Evolutionary conservation across 1,140 invertebrate genomes (phyloP).

Genomic region (Sesamia nonagrioides): DNA sequence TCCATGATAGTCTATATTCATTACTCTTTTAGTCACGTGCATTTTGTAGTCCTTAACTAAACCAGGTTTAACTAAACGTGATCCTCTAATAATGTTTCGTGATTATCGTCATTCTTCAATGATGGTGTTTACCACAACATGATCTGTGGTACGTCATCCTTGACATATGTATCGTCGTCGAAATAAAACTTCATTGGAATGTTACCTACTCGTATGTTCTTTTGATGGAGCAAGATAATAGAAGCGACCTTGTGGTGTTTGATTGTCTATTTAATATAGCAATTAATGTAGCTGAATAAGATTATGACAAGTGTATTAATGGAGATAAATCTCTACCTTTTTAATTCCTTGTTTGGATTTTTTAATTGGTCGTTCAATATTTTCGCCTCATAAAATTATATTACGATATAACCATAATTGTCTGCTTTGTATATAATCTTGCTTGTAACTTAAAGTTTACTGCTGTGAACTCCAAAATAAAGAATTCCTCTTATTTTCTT

Average conservation of each 20-base stretch:
- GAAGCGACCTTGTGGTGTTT: constrained; percentile 4
- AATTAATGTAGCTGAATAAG: background rate
- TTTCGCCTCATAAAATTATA: no score
- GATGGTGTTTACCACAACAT: background rate
- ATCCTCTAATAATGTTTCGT: background rate
- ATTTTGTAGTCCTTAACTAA: background rate
- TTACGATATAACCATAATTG: no score
- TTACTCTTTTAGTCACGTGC: background rate
- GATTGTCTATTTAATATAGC: background rate
- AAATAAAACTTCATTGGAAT: constrained; percentile 19
- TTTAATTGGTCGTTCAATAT: background rate
- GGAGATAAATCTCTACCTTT: background rate
- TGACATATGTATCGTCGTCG: constrained; percentile 6
- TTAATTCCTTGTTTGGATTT: background rate
- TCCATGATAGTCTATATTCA: no score
- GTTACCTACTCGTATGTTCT: background rate
- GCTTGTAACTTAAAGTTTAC: no score
- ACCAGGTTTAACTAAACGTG: background rate
- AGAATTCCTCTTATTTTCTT: no score
- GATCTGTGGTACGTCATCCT: constrained; percentile 8
- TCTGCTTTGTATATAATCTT: no score
- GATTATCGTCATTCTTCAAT: background rate
- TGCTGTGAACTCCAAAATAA: no score
- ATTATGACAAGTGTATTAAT: background rate
- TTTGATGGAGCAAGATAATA: constrained; percentile 13